phyloP scores from a whole-genome alignment of 2,797 vertebrate species.

The Siniperca scherzeri region DNA sequence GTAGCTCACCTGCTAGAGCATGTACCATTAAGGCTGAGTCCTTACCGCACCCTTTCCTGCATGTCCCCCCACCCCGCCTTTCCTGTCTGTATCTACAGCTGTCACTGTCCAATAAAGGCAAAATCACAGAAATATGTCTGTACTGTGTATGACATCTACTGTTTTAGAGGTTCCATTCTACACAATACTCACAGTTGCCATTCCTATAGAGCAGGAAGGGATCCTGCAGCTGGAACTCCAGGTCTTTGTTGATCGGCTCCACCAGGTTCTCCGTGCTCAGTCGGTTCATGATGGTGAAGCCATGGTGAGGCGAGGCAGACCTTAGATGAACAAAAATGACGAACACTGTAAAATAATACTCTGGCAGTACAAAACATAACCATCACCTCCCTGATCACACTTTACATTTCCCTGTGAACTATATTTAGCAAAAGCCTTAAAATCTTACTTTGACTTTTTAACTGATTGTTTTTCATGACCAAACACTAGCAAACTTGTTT shows the following conservation, averaged over 20 bases:
- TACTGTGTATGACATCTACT: not conserved
- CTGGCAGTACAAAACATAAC: not conserved
- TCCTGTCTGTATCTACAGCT: too few relatives aligned
- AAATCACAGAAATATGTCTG: not conserved
- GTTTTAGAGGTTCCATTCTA: not conserved
- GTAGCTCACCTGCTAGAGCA: too few relatives aligned
- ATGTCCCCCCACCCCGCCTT: too few relatives aligned
- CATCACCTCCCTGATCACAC: not conserved
- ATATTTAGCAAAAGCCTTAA: not conserved
- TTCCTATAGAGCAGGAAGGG: constrained; percentile 98
- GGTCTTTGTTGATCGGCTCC: constrained; percentile 98
- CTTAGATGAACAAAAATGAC: constrained; percentile 73
- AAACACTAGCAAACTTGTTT: not conserved
- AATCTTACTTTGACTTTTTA: not conserved
- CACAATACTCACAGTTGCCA: constrained; percentile 91
- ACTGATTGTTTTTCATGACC: not conserved
- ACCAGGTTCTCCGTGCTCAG: constrained; percentile 96
- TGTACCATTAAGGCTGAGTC: too few relatives aligned
- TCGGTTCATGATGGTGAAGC: constrained; percentile 98
- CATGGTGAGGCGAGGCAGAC: constrained; percentile 95
- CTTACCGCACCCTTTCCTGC: too few relatives aligned
- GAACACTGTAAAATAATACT: not conserved
- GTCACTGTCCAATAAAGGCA: too few relatives aligned
- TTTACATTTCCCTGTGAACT: not conserved
- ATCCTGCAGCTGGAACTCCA: constrained; percentile 98